Conservation (phyloP, 2,888 invertebrate species). For the Phortica magna region DNA sequence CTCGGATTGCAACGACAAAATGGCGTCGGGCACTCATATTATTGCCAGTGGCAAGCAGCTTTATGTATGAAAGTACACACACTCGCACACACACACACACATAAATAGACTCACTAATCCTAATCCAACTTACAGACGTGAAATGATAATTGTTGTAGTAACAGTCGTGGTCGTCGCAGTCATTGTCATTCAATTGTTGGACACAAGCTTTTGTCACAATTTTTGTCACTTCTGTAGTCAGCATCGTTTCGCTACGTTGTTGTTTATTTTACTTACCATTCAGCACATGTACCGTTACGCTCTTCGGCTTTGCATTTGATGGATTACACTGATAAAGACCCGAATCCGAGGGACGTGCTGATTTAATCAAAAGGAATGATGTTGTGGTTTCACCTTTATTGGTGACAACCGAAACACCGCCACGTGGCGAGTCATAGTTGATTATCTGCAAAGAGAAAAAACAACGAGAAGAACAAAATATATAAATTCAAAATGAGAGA, state of each 20-base stretch:
- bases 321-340: conserved; percentile 96
- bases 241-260: conserved; percentile 41
- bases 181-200: conserved; percentile 41
- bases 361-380: conserved; percentile 92
- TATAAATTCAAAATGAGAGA: conserved; percentile 19
- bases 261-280: conserved; percentile 86
- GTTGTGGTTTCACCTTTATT: conserved; percentile 94
- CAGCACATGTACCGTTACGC: conserved; percentile 94
- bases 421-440: conserved; percentile 94
- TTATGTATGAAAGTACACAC: not conserved
- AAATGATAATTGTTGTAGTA: conserved; percentile 9
- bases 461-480: conserved; percentile 24
- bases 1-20: not conserved
- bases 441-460: conserved; percentile 85
- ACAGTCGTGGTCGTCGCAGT: conserved; percentile 20
- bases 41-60: not conserved
- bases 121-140: conserved; percentile 5
- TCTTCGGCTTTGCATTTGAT: conserved; percentile 94
- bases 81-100: no score
- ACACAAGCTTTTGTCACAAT: not conserved
- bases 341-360: conserved; percentile 90
- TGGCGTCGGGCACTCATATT: not conserved
- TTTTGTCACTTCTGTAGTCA: no score
- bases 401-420: conserved; percentile 93
- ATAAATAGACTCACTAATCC: conserved; percentile 9